phyloP scores from a whole-genome alignment of 2,797 vertebrate genomes.

The Cryptoblepharus egeriae region DNA sequence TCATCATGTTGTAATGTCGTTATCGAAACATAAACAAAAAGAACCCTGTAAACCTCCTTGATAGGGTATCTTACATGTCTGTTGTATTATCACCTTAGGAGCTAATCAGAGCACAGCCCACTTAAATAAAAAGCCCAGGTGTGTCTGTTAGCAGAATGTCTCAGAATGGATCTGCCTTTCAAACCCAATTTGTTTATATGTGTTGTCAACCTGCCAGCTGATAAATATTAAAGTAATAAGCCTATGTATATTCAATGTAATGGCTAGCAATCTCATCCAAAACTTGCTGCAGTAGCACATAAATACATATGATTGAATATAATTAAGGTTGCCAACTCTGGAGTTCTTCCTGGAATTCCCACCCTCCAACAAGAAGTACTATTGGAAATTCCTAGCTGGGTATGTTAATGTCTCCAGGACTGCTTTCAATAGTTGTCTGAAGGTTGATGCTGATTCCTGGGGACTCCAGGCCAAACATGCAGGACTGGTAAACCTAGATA shows the following conservation, averaged over 20 bases:
- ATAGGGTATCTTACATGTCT: conserved; percentile 70
- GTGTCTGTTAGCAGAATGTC: conserved; percentile 33
- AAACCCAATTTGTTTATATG: conserved; percentile 22
- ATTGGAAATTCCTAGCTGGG: too few species aligned
- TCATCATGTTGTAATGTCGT: conserved; percentile 71
- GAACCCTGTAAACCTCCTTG: conserved; percentile 62
- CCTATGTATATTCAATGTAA: not conserved
- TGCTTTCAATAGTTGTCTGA: too few species aligned
- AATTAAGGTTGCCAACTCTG: too few species aligned
- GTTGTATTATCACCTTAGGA: conserved; percentile 65
- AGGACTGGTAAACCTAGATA: not conserved
- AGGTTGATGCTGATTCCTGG: too few species aligned
- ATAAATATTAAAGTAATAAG: conserved; percentile 35
- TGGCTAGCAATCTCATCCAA: conserved; percentile 1
- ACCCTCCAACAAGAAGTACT: too few species aligned
- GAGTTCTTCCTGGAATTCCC: too few species aligned
- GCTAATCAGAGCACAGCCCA: conserved; percentile 73
- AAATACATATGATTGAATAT: not conserved
- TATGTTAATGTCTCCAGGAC: too few species aligned
- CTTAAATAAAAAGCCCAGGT: conserved; percentile 74
- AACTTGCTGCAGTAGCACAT: not conserved
- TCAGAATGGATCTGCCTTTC: conserved; percentile 53
- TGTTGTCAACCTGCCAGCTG: conserved; percentile 38
- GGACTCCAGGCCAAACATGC: too few species aligned
- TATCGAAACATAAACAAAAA: conserved; percentile 46